Base-by-base conservation (phyloP, 2,888 invertebrate genomes). In the Sesia bembeciformis region DNA sequence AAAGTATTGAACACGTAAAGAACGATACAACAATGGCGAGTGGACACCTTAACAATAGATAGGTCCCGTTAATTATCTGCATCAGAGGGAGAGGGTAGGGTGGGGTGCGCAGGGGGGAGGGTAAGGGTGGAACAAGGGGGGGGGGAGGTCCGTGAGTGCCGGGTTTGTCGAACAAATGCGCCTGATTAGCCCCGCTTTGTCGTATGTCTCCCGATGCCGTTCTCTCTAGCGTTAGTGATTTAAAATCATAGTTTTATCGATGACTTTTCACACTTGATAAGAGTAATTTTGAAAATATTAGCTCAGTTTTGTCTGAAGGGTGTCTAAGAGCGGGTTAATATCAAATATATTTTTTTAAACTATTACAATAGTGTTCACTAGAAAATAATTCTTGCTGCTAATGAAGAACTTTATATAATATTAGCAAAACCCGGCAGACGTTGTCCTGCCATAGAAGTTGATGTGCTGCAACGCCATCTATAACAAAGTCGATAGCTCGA, bases 151-250 rank as follows among this genome's bases (percentile, higher is more conserved):
- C 8, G 63, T 58, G 58, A 60, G 67, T 59, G 66, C 66, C 60
- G 71, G 76, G 79, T 79, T 81, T 81, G 79, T 76, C 75, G 78
- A 81, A 85, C 85, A 82, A 85, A 84, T 86, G 83, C 77, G 74
- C 76, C 81, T 85, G 85, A 85, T 87, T 85, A 86, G 80, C 72
- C 74, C 61, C 75, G 80, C 83, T 84, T 81, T 84, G 86, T 82
- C 76, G 70, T 46, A 46, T 46, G 46, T 7, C 58, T 58, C 60
- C 58, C 60, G 59, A 54, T 59, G 46, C n/a, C 46, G 61, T 62
- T 54, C 46, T 55, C 58, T 58, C 66, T 54, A 57, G 56, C 60
- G 56, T 57, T 60, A 59, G 61, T 59, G 58, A 57, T 54, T 57
- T 53, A 52, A 57, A 56, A 57, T 58, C 54, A 52, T 56, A 46